phyloP scores from a whole-genome alignment of 2,113 vertebrate species.

The Aramus guarauna region DNA sequence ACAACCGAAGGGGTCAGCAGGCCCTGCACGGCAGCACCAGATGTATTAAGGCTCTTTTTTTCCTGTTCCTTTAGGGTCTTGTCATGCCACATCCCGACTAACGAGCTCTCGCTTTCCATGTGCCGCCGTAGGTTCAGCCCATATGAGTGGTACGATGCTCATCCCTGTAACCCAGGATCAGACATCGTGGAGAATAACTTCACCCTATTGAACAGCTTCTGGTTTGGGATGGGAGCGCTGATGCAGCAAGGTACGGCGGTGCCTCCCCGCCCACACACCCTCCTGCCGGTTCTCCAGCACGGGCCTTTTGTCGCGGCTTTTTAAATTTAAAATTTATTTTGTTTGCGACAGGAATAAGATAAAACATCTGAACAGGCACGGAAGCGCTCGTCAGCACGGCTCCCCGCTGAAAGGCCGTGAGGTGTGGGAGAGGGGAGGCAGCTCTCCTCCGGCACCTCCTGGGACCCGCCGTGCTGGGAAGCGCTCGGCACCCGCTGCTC shows the following conservation, averaged over 20 bases:
- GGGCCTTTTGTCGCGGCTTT: neutral
- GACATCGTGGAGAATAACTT: constrained; percentile 98
- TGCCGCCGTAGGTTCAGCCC: constrained; percentile 87
- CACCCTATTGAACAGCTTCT: constrained; percentile 97
- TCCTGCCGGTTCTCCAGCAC: accelerated
- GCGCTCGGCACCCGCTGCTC: neutral
- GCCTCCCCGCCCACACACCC: neutral
- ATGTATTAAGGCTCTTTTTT: neutral
- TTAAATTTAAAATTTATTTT: neutral
- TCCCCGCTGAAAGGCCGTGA: neutral
- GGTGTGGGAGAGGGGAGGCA: neutral
- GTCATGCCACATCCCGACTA: accelerated
- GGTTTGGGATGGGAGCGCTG: constrained; percentile 96
- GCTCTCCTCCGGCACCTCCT: neutral
- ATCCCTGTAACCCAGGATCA: constrained; percentile 94
- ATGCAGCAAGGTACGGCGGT: constrained; percentile 93
- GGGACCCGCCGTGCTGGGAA: neutral
- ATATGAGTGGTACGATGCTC: constrained; percentile 96
- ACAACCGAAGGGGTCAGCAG: accelerated
- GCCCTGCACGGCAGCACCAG: neutral
- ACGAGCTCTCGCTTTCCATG: neutral
- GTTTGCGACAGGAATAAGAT: neutral
- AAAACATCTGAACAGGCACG: neutral
- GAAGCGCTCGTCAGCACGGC: neutral
- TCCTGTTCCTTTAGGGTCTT: too few species aligned